Percentiles rank a stretch among this genome's conserved stretches.
Evolutionary conservation across 2,797 vertebrate species (phyloP).

Genomic region (Ctenochaetus hawaiiensis): DNA sequence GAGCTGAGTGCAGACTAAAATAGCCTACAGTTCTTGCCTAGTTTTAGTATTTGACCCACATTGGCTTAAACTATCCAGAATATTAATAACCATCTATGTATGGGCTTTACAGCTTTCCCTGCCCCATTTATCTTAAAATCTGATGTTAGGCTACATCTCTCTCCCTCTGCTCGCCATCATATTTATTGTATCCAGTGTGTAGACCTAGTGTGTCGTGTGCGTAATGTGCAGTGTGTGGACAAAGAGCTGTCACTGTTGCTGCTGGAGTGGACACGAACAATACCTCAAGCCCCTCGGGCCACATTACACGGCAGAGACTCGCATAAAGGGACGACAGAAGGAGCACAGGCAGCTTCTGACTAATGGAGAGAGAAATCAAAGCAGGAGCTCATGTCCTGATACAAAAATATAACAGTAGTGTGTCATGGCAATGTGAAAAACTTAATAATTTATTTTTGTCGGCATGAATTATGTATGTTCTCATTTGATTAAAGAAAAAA

Average conservation of each 20-base stretch:
- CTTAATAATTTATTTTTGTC: background rate
- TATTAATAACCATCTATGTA: slow-evolving; percentile 2
- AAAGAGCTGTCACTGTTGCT: slow-evolving; percentile 72
- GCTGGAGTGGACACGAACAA: slow-evolving; percentile 81
- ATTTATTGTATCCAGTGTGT: slow-evolving; percentile 55
- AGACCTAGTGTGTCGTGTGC: slow-evolving; percentile 46
- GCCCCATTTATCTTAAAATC: slow-evolving; percentile 42
- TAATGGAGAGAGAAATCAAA: slow-evolving; percentile 65
- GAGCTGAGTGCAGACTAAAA: background rate
- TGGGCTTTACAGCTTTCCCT: slow-evolving; percentile 10
- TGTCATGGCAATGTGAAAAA: slow-evolving; percentile 11
- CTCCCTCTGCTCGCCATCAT: slow-evolving; percentile 6
- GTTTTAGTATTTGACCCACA: slow-evolving; percentile 30
- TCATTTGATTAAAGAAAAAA: background rate
- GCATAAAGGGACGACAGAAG: slow-evolving; percentile 62
- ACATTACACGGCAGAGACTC: slow-evolving; percentile 72
- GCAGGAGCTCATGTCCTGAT: slow-evolving; percentile 25
- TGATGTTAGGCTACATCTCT: slow-evolving; percentile 14
- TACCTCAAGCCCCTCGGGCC: slow-evolving; percentile 70
- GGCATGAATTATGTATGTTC: background rate
- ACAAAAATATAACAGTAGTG: slow-evolving; percentile 14
- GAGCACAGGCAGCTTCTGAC: slow-evolving; percentile 52
- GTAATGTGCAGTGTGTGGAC: slow-evolving; percentile 52
- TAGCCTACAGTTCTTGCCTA: background rate
- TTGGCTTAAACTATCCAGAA: slow-evolving; percentile 8